Percentiles rank a stretch among this genome's conserved stretches.
Evolutionary conservation across 37 sponge, comb jelly and placozoan species (phyloP).

Genomic region (Ephydatia muelleri): DNA sequence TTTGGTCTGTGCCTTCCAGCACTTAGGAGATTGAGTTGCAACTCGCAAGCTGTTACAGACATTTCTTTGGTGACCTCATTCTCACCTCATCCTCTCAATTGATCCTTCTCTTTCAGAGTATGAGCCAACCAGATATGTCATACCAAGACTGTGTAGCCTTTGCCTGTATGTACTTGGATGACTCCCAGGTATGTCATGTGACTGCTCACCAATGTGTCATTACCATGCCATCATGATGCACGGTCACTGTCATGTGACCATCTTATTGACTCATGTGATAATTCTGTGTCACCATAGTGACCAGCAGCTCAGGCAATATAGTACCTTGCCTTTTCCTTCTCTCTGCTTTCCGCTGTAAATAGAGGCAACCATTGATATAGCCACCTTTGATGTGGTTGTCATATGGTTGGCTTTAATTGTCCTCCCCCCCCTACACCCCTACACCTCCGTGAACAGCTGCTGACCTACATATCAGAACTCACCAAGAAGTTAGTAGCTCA

Average conservation of each 20-base stretch:
- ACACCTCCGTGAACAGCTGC: conserved; percentile 19
- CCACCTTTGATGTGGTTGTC: too few relatives aligned
- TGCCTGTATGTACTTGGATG: conserved; percentile 77
- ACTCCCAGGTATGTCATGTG: conserved; percentile 34
- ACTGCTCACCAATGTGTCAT: neutral
- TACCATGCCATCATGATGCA: neutral
- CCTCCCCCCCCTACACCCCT: neutral
- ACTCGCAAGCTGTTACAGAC: too few relatives aligned
- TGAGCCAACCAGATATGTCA: conserved; percentile 12
- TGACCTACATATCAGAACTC: conserved; percentile 18
- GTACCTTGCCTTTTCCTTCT: neutral
- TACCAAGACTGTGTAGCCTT: conserved; percentile 75
- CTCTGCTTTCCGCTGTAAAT: neutral
- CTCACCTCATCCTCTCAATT: too few relatives aligned
- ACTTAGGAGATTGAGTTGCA: too few relatives aligned
- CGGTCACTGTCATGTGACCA: neutral
- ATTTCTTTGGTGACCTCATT: too few relatives aligned
- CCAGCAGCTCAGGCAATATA: neutral
- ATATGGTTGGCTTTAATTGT: neutral
- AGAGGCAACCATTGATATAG: neutral
- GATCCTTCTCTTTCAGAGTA: too few relatives aligned
- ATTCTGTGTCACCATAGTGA: too few relatives aligned
- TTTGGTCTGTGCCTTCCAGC: too few relatives aligned
- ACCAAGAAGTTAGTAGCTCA: conserved; percentile 13
- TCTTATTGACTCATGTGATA: too few relatives aligned